Conservation (phyloP, 2,888 invertebrate genomes). For the Troides oblongomaculatus region DNA sequence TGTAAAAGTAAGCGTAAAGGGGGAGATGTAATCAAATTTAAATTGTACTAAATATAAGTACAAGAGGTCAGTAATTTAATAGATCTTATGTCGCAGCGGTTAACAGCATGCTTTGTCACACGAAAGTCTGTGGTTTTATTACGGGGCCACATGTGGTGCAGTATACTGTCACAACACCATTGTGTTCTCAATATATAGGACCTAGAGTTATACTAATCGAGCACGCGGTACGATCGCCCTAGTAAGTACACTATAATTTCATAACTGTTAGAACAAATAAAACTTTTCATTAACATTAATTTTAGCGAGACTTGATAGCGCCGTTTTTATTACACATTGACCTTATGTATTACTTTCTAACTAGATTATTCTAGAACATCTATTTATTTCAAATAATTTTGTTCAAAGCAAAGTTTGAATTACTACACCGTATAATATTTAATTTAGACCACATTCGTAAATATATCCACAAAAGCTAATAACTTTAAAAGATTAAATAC, state of each 20-base stretch:
- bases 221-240: neutral
- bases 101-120: no score
- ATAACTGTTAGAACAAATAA: constrained; percentile 10
- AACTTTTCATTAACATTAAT: neutral
- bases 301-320: constrained; percentile 18
- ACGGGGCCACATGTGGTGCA: neutral
- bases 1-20: no score
- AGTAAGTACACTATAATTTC: neutral
- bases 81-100: no score
- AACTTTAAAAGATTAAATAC: neutral
- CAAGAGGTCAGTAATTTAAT: no score
- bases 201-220: no score
- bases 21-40: no score
- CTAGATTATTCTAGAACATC: constrained; percentile 4
- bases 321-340: constrained; percentile 7
- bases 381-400: constrained; percentile 7
- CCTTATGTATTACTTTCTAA: neutral
- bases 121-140: no score
- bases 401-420: constrained; percentile 3
- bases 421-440: neutral
- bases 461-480: constrained; percentile 5
- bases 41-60: no score
- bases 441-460: neutral
- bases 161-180: neutral
- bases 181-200: neutral